Base-by-base conservation (phyloP, 2,797 vertebrate genomes). In the Carcharodon carcharias region DNA sequence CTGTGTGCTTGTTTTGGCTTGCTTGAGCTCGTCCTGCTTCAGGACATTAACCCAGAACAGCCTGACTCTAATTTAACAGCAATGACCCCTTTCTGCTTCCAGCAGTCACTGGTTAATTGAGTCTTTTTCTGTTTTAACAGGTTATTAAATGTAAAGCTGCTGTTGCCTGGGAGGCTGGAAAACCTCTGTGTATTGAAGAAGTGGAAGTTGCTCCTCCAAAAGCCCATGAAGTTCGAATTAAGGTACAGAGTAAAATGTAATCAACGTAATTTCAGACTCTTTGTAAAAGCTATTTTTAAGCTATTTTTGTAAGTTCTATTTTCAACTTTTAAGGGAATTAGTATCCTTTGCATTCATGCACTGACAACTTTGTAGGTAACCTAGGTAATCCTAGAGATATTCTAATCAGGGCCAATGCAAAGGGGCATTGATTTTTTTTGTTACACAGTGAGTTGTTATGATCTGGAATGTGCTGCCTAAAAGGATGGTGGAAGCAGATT, bases 71-170 rank as follows among this genome's bases (percentile, higher is more conserved):
- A 50, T 87, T 23, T 50, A 0, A 89, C 58, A 54, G 9, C 31
- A 28, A 56, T 88, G 8, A 1, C 87, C 6, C 54, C 35, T 23
- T 9, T 16, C n/a, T 2, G 35, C 16, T 26, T 40, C 58, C 5
- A 40, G 5, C 16, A 21, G n/a, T 45, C 7, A 6, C 91, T 12
- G 16, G 11, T 67, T 26, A 21, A 89, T 23, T 96, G 85, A 96
- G 96, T 12, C 7, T 23, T 96, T 40, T 96, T 50, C 71, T 63
- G 67, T 91, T 96, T 21, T 96, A 96, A 69, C 96, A 99, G 99
- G 99, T 99, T 96, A 99, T 99, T 97, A 99, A 98, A 97, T 99
- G 99, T 97, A 99, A 98, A 97, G 99, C 99, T 96, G 99, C 99
- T 8, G 98, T 99, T 94, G 99, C 99, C 96, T 99, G 99, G 99